phyloP scores from a whole-genome alignment of 2,888 invertebrate genomes.

The Pollenia griseotomentosa region DNA sequence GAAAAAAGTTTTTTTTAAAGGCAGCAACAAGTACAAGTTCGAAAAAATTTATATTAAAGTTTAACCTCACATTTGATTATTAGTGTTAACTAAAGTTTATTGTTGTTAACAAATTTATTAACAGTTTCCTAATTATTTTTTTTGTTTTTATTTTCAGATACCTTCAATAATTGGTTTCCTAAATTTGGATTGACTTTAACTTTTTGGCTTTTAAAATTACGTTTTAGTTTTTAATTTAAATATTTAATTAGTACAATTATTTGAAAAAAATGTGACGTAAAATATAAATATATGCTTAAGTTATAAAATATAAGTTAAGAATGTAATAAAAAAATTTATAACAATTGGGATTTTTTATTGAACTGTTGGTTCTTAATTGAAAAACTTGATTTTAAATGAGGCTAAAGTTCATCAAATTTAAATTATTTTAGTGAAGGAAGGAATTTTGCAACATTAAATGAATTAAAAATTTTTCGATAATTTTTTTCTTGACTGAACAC shows the following conservation, averaged over 20 bases:
- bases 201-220: background rate
- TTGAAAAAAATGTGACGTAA: background rate
- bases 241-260: slow-evolving; percentile 20
- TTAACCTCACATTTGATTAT: slow-evolving; percentile 14
- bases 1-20: too few relatives aligned
- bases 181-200: slow-evolving; percentile 79
- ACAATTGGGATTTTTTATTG: too few relatives aligned
- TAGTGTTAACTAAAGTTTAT: background rate
- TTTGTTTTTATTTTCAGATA: slow-evolving; percentile 77
- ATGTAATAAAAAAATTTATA: too few relatives aligned
- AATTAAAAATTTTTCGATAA: too few relatives aligned
- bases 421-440: too few relatives aligned
- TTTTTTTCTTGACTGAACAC: too few relatives aligned
- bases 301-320: too few relatives aligned
- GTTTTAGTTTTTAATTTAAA: background rate
- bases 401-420: too few relatives aligned
- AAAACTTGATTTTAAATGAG: too few relatives aligned
- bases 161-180: slow-evolving; percentile 81
- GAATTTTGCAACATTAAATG: too few relatives aligned
- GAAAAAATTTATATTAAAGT: background rate
- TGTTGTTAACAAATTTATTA: slow-evolving; percentile 17
- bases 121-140: slow-evolving; percentile 50
- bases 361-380: too few relatives aligned
- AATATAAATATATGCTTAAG: background rate
- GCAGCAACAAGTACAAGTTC: slow-evolving; percentile 1